Percentiles rank a stretch among this genome's conserved stretches.
These are phyloP conservation scores for Cheirogaleus medius DNA, from an alignment of 2,113 vertebrate species.

Conservation along the genomic window DNA sequence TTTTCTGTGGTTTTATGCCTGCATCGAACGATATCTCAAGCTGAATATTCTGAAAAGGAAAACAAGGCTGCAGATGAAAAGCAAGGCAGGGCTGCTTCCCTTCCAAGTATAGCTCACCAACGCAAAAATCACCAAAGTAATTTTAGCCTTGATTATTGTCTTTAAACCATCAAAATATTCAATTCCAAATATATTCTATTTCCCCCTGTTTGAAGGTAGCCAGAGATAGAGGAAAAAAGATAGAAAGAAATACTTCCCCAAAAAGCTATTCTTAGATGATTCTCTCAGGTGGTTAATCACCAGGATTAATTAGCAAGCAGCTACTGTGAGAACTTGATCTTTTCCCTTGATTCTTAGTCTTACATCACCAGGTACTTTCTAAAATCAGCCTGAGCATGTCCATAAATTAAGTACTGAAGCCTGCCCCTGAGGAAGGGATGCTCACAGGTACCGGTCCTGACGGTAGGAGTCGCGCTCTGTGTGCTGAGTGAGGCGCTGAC, in stretches of 20 bases:
- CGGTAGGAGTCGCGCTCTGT: constrained; percentile 50
- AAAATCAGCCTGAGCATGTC: constrained; percentile 38
- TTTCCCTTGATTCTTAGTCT: constrained; percentile 63
- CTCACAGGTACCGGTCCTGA: constrained; percentile 50
- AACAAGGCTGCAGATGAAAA: constrained; percentile 59
- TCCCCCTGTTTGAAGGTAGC: constrained; percentile 43
- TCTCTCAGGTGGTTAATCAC: constrained; percentile 68
- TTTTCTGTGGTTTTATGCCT: constrained; percentile 30
- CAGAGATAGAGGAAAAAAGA: not conserved
- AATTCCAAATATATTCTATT: constrained; percentile 27
- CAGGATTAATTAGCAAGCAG: constrained; percentile 65
- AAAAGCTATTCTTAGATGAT: constrained; percentile 66
- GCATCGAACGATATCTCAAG: constrained; percentile 55
- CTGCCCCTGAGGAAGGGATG: not conserved
- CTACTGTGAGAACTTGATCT: constrained; percentile 36
- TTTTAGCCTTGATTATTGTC: constrained; percentile 7
- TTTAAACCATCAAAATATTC: constrained; percentile 5
- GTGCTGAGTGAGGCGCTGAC: constrained; percentile 43
- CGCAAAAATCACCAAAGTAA: not conserved
- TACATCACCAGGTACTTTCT: constrained; percentile 59
- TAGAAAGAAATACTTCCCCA: not conserved
- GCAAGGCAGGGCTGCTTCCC: not conserved
- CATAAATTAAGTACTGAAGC: constrained; percentile 34
- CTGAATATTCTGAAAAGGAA: constrained; percentile 36
- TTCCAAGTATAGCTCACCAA: not conserved